Evolutionary conservation across 37 sponge, comb jelly and placozoan genomes (phyloP), one percentile per base, ranked within the genome.

Genomic region (Theonella swinhoei): DNA sequence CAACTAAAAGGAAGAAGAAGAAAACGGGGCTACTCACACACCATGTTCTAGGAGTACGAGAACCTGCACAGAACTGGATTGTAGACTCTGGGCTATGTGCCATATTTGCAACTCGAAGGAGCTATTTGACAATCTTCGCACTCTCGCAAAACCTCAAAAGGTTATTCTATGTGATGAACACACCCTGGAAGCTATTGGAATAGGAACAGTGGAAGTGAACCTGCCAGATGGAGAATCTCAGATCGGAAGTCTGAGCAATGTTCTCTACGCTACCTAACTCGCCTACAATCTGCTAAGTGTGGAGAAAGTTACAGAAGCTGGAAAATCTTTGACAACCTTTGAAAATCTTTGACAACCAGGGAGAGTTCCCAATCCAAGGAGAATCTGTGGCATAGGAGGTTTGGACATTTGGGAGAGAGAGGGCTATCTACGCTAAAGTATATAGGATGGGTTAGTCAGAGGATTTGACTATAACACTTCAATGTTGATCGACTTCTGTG

Each of bases 131-230:
- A 63, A 70, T 23, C 35, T 82, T 58, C 62, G 72, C 62, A 23
- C 62, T 23, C 38, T n/a, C n/a, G n/a, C n/a, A n/a, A n/a, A n/a
- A n/a, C n/a, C n/a, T n/a, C n/a, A n/a, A n/a, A n/a, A n/a, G 58
- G 88, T 87, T 36, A 74, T 58, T 36, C 59, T 87, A 42, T 81
- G 88, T 32, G 88, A 87, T 80, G 88, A 77, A 41, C 81, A 39
- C 23, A 43, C 76, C 25, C 70, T 87, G 29, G 39, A 62, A 80
- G 82, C 76, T 22, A 17, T 47, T 42, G 81, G 76, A 26, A 33
- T 22, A 58, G 88, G 88, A 31, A 64, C 42, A 26, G 82, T 87
- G 22, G 24, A n/a, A 33, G 65, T 87, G 30, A 60, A 80, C 17
- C 20, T 81, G 76, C 84, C 76, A 33, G 43, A n/a, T 43, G 71